Evolutionary conservation across 2,888 invertebrate species (phyloP), one percentile per base, ranked within the genome.

Genomic region (Caenorhabditis plicata): DNA sequence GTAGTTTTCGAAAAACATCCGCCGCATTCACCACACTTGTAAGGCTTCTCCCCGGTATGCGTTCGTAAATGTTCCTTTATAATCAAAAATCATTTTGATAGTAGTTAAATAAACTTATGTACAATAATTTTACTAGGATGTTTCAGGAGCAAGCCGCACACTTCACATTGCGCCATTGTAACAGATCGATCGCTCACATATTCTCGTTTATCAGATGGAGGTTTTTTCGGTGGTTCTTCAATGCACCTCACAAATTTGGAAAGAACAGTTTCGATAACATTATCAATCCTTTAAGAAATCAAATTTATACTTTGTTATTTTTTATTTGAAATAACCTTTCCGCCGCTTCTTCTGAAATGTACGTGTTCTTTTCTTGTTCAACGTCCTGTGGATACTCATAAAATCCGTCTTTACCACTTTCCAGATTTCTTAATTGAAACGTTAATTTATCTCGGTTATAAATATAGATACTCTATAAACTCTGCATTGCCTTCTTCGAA

Each of bases 41-140:
- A 74, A n/a, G 65, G 68, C 40, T 71, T 73, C 22, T 65, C 69
- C 8, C 75, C 75, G 1, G 62, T 64, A 41, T 75, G 75, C 2
- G 68, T 68, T 22, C 70, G 33, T 54, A 73, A 57, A 48, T 75
- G 75, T 9, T 62, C 70, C 64, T 72, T n/a, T n/a, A n/a, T n/a
- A n/a, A n/a, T n/a, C 50, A 23, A 58, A 49, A 13, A 11, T n/a
- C 4, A 20, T n/a, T 33, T 43, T 15, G 15, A 19, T 15, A 27
- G 25, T 42, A 13, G 17, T 13, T 11, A 32, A 23, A 27, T 27
- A 26, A 42, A 13, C 25, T 32, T n/a, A 19, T 3, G 32, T 17
- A 70, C 71, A 36, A 58, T 47, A 26, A 74, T 70, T 41, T 71
- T 69, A 44, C 72, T 72, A 4, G 74, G 71, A 57, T 73, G 65